Evolutionary conservation across 2,797 vertebrate species (phyloP).

Genomic region (Jordanella pulchra): DNA sequence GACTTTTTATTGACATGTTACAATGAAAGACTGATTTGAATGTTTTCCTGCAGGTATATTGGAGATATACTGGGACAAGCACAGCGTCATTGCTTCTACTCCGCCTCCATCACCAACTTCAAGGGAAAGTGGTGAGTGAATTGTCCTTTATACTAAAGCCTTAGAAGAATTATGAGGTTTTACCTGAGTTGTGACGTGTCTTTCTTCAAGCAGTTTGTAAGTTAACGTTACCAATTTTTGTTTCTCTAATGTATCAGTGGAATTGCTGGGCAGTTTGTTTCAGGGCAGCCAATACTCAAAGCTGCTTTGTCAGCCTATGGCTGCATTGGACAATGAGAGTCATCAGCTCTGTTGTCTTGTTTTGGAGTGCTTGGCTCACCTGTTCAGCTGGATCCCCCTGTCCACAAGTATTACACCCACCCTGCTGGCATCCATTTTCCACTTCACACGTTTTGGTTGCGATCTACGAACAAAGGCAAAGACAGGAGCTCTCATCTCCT

Average conservation of each 20-base stretch:
- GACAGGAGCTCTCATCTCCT: constrained; percentile 64
- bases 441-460: constrained; percentile 96
- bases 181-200: constrained; percentile 4
- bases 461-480: constrained; percentile 83
- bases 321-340: constrained; percentile 88
- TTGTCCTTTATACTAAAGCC: not conserved
- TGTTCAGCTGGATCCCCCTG: constrained; percentile 99
- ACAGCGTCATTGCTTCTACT: constrained; percentile 92
- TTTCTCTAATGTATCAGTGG: constrained; percentile 72
- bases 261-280: constrained; percentile 89
- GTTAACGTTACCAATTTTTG: constrained; percentile 28
- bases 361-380: constrained; percentile 95
- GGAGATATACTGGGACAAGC: constrained; percentile 97
- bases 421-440: constrained; percentile 96
- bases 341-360: constrained; percentile 91
- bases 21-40: not conserved
- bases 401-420: constrained; percentile 96
- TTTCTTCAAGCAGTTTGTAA: not conserved
- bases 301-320: constrained; percentile 90
- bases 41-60: constrained; percentile 84
- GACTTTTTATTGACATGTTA: no score
- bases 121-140: constrained; percentile 88
- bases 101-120: constrained; percentile 96
- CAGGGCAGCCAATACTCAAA: constrained; percentile 90
- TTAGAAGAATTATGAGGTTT: not conserved